Evolutionary conservation across 2,797 vertebrate genomes (phyloP).

Genomic region (Hypotaenidia philippensis): DNA sequence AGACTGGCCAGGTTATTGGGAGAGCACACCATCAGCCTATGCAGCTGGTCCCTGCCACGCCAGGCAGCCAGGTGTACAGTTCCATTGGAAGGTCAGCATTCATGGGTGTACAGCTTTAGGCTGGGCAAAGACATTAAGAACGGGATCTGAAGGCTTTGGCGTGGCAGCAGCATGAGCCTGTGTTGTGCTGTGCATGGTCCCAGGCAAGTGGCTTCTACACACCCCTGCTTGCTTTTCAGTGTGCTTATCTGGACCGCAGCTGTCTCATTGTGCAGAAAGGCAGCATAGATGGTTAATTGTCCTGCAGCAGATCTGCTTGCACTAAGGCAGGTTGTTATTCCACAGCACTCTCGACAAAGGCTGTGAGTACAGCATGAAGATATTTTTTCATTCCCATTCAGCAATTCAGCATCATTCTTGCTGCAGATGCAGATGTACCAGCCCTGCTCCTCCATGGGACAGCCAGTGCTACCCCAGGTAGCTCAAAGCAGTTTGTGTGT

Average conservation of each 20-base stretch:
- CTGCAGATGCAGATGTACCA: background rate
- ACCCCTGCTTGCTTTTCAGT: background rate
- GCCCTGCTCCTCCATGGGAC: background rate
- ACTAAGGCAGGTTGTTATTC: background rate
- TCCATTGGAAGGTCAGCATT: background rate
- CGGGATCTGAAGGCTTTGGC: background rate
- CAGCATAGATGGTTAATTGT: background rate
- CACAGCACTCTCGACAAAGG: background rate
- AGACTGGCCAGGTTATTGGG: accelerated
- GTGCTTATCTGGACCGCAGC: background rate
- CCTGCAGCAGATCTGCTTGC: background rate
- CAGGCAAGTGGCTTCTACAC: background rate
- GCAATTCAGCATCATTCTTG: background rate
- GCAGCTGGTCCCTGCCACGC: background rate
- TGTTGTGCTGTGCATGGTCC: background rate
- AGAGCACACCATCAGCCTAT: background rate
- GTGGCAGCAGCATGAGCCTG: accelerated
- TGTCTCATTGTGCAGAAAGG: background rate
- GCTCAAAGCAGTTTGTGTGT: background rate
- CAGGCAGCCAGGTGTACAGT: background rate
- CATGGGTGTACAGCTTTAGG: accelerated
- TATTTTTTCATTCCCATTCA: background rate
- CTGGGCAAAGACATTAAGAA: background rate
- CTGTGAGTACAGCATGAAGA: background rate
- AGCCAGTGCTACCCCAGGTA: background rate